Evolutionary conservation across 2,797 vertebrate genomes (phyloP), one percentile per base, ranked within the genome.

Genomic region (Periparus ater): DNA sequence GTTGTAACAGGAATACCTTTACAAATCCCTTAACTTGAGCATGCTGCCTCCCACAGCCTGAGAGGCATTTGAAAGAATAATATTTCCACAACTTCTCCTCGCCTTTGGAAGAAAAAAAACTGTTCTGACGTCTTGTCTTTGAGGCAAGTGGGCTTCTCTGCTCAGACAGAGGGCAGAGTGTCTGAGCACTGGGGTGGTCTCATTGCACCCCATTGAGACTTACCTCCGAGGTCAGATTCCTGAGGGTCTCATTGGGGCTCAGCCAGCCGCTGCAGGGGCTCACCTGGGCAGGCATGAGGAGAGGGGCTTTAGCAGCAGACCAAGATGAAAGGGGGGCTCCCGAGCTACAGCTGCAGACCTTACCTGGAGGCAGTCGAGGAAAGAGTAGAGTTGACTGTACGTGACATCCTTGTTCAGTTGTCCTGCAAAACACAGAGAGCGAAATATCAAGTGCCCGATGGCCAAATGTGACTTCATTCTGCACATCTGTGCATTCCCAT

Each of bases 301-400:
- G 68, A 5, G 11, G 3, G 10, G 22, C 23, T 58, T 91, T n/a
- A 96, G 68, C 42, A 54, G n/a, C 0, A 0, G 27, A 22, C 2
- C 3, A 2, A 6, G 47, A 40, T 23, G 40, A 54, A 81, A 16
- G 13, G 12, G 17, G 9, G 13, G 6, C 6, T 90, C 3, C 1
- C 36, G 36, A 73, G 22, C 10, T 44, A 32, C 44, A 83, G 47
- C 30, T 47, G 18, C 44, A 83, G 36, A 75, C 40, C 93, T 96
- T 91, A 98, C 98, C 98, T 97, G 91, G 61, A 98, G 97, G 81
- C 98, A 98, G 91, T 66, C 94, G 6, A 98, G 96, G 96, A 98
- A 98, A 34, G 97, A 87, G 73, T 98, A 98, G 30, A 98, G 14
- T 11, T 97, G 97, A 7, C 80, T 91, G 44, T 98, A 98, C 0